phyloP scores from a whole-genome alignment of 2,888 invertebrate genomes.

The Agrenia bidenticulata region DNA sequence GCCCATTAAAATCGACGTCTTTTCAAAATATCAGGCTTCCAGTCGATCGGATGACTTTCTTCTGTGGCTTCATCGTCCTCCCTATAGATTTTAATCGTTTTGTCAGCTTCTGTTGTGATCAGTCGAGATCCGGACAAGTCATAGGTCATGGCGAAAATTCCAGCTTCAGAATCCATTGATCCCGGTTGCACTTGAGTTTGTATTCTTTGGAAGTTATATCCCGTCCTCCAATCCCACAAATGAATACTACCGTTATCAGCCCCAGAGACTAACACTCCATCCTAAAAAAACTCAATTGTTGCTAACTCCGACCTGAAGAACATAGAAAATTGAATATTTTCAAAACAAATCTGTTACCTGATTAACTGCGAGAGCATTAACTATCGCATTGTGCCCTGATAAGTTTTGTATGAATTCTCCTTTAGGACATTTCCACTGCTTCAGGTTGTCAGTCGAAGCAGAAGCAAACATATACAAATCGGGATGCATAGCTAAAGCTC shows the following conservation, averaged over 20 bases:
- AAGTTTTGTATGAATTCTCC: conserved; percentile 96
- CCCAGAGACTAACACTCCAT: conserved; percentile 94
- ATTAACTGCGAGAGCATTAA: conserved; percentile 95
- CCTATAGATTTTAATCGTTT: conserved; percentile 97
- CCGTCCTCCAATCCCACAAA: conserved; percentile 99
- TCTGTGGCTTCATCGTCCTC: conserved; percentile 96
- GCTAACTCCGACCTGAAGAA: too few relatives aligned
- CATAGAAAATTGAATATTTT: neutral
- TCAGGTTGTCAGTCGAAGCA: conserved; percentile 97
- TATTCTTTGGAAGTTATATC: conserved; percentile 90
- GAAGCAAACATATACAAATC: conserved; percentile 87
- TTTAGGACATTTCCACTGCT: conserved; percentile 98
- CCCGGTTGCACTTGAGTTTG: conserved; percentile 95
- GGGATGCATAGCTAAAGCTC: conserved; percentile 63
- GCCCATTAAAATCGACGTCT: conserved; percentile 79
- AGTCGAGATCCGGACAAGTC: conserved; percentile 93
- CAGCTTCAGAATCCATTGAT: conserved; percentile 98
- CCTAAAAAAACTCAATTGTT: too few relatives aligned
- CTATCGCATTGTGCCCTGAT: conserved; percentile 94
- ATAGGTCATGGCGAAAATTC: conserved; percentile 92
- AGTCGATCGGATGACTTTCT: conserved; percentile 93
- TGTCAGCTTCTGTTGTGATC: conserved; percentile 97
- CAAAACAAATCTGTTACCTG: conserved; percentile 55
- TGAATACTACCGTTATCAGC: conserved; percentile 97
- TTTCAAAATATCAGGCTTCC: conserved; percentile 95